Evolutionary conservation across 2,888 invertebrate genomes (phyloP), one percentile per base, ranked within the genome.

Genomic region (Sisyra nigra): DNA sequence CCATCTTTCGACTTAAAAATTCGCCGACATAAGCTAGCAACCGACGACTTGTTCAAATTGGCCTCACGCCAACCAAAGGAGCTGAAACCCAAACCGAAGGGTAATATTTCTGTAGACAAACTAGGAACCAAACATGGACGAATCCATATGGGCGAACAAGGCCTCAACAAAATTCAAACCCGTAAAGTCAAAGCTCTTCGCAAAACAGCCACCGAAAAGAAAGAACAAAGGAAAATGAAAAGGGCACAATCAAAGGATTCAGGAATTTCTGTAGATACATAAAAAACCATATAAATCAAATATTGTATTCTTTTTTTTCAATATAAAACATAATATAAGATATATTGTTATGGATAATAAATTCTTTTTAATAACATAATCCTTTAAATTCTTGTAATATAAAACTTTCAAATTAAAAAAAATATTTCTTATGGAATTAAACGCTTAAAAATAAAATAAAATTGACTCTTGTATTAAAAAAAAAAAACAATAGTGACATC

Each of bases 71-170:
- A 81, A 60, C 89, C 91, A 1, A 82, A 76, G 56, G 77, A 80
- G 60, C 65, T 85, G 6, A 85, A 77, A 66, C 68, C 74, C 1
- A 79, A 79, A 50, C 84, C 83, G 55, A 86, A 84, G 68, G 97
- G 97, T 74, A 98, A 98, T 59, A 74, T 94, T 45, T 76, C 80
- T 1, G 74, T 73, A 42, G 91, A 97, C 67, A 75, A 72, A 3
- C 78, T 98, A 55, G 97, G 96, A 43, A 83, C 83, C 7, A 87
- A 80, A 53, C 71, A 87, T 55, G 97, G 93, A 34, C 80, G 92
- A 41, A 78, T 98, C 45, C 98, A 98, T 63, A 75, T 98, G 68
- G 86, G 87, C 50, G 80, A 79, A 53, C 97, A 97, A 57, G 79
- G 89, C 53, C 71, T 94, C 29, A 69, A 73, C 42, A 80, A 76